Evolutionary conservation across 2,888 invertebrate genomes (phyloP), one percentile per base, ranked within the genome.

Genomic region (Myopa tessellatipennis): DNA sequence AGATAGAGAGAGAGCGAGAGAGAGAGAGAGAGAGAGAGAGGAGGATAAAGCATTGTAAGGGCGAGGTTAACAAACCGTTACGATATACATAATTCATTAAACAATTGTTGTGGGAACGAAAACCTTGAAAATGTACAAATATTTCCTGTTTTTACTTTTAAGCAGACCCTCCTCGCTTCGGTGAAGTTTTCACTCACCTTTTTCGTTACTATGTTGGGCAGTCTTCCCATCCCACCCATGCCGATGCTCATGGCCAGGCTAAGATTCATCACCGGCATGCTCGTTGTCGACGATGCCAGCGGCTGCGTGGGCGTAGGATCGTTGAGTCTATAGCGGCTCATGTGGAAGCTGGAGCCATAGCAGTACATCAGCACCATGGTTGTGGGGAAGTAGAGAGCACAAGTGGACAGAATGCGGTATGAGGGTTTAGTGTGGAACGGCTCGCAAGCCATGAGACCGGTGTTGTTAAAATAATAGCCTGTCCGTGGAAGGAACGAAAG

Each of bases 321-420:
- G 83, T 88, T 88, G 81, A 88, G 91, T 80, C 95, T 92, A 81
- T 94, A 92, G 89, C 95, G 95, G 90, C 95, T 95, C 85, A 95
- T 95, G 90, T 96, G 96, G 88, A 96, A 96, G 71, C 96, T 96
- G 36, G 95, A 95, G 52, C 96, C 96, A 86, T 96, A 96, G 90
- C 96, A 96, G 88, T 96, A 96, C 95, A 96, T 96, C 84, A 96
- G 91, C 79, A 95, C 95, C 96, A 96, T 96, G 50, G 96, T 96
- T 40, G 96, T 96, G 36, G 96, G 96, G 85, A 96, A 96, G 89
- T 96, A 96, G 90, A 96, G 95, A 80, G 95, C 94, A 89, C 96
- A 96, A 84, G 95, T 95, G 79, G 96, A 93, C 82, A 96, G 90
- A 84, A 96, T 96, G 85, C 96, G 93, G 87, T 90, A 91, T 85